A percentile compares a stretch with the other conserved stretches of the same genome.
Evolutionary conservation across 1,140 invertebrate species (phyloP).

Genomic region (Cydia splendana): DNA sequence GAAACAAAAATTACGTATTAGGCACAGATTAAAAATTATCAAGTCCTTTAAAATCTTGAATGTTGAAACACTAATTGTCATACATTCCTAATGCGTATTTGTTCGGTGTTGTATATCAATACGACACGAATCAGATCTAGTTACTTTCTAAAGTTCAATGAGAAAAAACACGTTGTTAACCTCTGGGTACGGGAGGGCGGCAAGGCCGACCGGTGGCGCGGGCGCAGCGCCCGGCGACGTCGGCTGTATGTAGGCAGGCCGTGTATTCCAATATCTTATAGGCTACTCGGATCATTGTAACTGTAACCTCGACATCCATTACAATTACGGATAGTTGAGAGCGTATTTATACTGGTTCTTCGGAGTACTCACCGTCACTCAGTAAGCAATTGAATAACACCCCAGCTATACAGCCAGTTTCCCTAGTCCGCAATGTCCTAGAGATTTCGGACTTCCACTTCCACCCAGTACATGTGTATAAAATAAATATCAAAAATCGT

Average conservation of each 20-base stretch:
- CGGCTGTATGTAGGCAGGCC: slow-evolving; percentile 19
- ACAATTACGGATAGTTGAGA: neutral
- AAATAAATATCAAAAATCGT: neutral
- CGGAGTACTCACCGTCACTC: neutral
- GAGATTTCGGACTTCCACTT: slow-evolving; percentile 10
- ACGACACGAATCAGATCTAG: slow-evolving; percentile 51
- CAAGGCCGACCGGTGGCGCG: slow-evolving; percentile 71
- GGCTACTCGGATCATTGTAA: neutral
- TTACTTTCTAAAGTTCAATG: slow-evolving; percentile 78
- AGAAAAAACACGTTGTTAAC: slow-evolving; percentile 73
- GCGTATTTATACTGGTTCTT: neutral
- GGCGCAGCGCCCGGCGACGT: slow-evolving; percentile 38
- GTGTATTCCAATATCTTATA: neutral
- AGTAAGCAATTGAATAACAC: neutral
- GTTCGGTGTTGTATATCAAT: neutral
- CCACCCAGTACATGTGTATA: neutral
- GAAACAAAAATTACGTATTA: too few relatives aligned
- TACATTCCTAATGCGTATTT: neutral
- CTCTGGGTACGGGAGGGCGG: slow-evolving; percentile 72
- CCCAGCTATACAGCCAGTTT: slow-evolving; percentile 13
- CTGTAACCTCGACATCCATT: neutral
- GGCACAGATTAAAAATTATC: too few relatives aligned
- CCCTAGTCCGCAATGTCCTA: slow-evolving; percentile 30
- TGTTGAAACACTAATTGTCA: too few relatives aligned
- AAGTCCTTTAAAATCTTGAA: too few relatives aligned